Conservation (phyloP, 2,113 vertebrate genomes). For the Rhynchomys soricoides region DNA sequence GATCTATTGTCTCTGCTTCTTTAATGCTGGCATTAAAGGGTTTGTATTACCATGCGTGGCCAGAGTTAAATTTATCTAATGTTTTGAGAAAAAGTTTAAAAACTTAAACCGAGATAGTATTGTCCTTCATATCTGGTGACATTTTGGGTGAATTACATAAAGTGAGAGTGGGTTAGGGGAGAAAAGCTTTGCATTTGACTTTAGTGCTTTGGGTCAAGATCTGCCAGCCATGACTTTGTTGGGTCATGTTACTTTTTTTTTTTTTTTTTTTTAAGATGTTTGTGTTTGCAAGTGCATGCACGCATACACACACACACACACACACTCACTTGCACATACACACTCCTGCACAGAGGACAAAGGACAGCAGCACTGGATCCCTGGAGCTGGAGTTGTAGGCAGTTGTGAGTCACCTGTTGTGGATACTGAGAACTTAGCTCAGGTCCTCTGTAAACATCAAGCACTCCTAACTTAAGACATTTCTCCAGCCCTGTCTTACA, state of each 20-base stretch:
- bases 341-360: background rate
- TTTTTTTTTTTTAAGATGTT: background rate
- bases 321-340: background rate
- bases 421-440: background rate
- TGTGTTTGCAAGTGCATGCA: background rate
- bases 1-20: background rate
- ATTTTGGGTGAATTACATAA: constrained; percentile 51
- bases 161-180: background rate
- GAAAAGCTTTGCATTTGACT: background rate
- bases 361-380: background rate
- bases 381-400: background rate
- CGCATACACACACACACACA: background rate
- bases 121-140: background rate
- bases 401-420: background rate
- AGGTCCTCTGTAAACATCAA: too few species aligned
- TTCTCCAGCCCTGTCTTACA: background rate
- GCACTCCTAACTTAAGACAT: background rate
- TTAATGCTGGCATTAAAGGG: background rate
- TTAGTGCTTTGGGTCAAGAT: background rate
- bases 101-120: background rate
- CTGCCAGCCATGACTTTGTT: background rate
- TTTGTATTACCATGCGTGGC: background rate
- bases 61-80: constrained; percentile 30
- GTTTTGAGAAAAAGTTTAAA: constrained; percentile 58
- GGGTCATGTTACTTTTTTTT: background rate